Base-by-base conservation (phyloP, 2,113 vertebrate genomes). In the Triplophysa rosa region DNA sequence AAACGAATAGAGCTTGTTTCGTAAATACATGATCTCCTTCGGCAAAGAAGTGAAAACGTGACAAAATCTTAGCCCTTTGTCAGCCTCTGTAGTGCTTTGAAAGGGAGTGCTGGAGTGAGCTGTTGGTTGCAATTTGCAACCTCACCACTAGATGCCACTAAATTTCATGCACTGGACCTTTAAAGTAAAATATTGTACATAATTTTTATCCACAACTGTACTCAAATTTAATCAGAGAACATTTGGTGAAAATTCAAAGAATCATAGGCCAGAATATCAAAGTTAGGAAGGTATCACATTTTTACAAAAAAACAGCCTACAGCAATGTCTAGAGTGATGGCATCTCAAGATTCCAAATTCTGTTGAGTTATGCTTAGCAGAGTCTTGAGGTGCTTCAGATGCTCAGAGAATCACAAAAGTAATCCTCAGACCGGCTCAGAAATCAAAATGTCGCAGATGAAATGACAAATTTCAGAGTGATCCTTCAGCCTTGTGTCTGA, bases 381-480 rank as follows among this genome's bases (percentile, higher is more conserved):
- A 77, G 8, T 77, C 11, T 69, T 66, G 29, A 75, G 63, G n/a
- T 61, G 37, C 45, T 78, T 54, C 74, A 78, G 79, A 64, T 23
- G 72, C 63, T 54, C 26, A 49, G 17, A 54, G 42, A 76, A 78
- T 80, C 47, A 73, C 52, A 78, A 73, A 85, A 62, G 72, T 67
- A 72, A 79, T 77, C 45, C 24, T 42, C 45, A 74, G 78, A 62
- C 47, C 17, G 12, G 19, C 61, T 59, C 54, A 29, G 72, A 82
- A 80, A 80, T 78, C 63, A 80, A 76, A 81, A 17, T 19, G 19
- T 21, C 61, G 61, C 75, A 67, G 74, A 80, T 75, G 40, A 85
- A 83, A 81, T 80, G 42, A 8, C 67, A 73, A 65, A 78, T 81
- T 79, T 58, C 79, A 67, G 70, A 47, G 47, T 63, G 67, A 83